Conservation (phyloP, 2,113 vertebrate genomes). For the Ceyx margarethae region DNA sequence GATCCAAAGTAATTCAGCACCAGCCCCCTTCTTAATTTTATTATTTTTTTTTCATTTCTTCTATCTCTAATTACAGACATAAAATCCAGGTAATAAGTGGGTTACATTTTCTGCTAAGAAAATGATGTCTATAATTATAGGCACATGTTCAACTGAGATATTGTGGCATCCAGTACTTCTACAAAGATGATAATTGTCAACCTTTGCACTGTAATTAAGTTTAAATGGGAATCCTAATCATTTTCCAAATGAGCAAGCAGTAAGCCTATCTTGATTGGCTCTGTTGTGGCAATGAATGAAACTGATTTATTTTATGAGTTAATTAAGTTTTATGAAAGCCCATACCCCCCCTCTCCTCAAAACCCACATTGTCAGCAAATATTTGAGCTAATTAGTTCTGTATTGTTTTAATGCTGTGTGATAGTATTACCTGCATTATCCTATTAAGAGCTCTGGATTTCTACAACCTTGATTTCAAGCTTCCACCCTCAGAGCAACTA, state of each 20-base stretch:
- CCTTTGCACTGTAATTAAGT: conserved; percentile 81
- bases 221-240: conserved; percentile 74
- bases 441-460: not conserved
- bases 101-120: conserved; percentile 73
- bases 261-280: conserved; percentile 65
- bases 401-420: conserved; percentile 52
- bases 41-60: not conserved
- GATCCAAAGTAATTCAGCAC: not conserved
- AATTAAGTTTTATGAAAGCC: conserved; percentile 72
- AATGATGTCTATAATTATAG: conserved; percentile 75
- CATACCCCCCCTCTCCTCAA: conserved; percentile 12
- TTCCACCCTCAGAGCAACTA: not conserved
- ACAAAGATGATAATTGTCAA: conserved; percentile 75
- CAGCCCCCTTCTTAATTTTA: not conserved
- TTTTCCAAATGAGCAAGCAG: conserved; percentile 77
- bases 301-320: conserved; percentile 70
- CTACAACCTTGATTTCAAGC: not conserved
- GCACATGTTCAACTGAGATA: conserved; percentile 70
- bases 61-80: conserved; percentile 74
- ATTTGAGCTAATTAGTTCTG: conserved; percentile 65
- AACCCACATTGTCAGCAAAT: conserved; percentile 53
- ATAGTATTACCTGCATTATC: conserved; percentile 43
- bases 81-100: conserved; percentile 70
- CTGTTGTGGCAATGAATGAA: conserved; percentile 61
- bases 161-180: conserved; percentile 57